Percentiles rank a stretch among this genome's conserved stretches.
These are phyloP conservation scores for Chaetogeoica ovagalla DNA, from an alignment of 2,888 invertebrate species.

Conservation along the genomic window DNA sequence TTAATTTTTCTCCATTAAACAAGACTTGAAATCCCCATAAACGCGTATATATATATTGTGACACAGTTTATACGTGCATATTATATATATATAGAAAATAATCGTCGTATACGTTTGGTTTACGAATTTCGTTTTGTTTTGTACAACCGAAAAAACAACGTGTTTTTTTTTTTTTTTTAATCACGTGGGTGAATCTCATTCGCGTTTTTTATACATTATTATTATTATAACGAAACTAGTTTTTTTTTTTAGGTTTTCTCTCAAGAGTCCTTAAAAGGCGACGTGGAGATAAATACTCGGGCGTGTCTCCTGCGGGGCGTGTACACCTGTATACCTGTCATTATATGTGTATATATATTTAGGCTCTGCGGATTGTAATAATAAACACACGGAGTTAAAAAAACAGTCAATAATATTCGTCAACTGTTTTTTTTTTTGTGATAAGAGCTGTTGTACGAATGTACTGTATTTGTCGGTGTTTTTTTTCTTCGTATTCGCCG, in stretches of 20 bases:
- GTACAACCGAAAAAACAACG: background rate
- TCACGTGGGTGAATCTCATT: conserved; percentile 31
- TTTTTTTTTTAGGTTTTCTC: conserved; percentile 27
- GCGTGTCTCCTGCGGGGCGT: conserved; percentile 43
- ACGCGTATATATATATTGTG: too few species aligned
- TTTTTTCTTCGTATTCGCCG: too few species aligned
- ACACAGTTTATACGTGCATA: too few species aligned
- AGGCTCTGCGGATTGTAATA: too few species aligned
- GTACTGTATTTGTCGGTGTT: too few species aligned
- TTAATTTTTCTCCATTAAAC: too few species aligned
- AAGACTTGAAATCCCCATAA: background rate
- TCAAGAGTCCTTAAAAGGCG: conserved; percentile 47
- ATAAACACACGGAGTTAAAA: background rate
- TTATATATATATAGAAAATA: background rate
- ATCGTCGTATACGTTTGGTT: too few species aligned
- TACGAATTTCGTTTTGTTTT: background rate
- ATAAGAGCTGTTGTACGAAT: too few species aligned
- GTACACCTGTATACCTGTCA: background rate
- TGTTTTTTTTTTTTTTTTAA: too few species aligned
- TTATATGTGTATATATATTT: too few species aligned
- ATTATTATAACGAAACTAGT: conserved; percentile 28
- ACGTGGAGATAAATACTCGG: conserved; percentile 29
- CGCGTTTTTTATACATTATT: background rate
- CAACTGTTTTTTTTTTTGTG: background rate
- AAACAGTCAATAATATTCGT: conserved; percentile 8